Conservation (phyloP, 1,140 invertebrate genomes). For the Rhynchophorus ferrugineus region DNA sequence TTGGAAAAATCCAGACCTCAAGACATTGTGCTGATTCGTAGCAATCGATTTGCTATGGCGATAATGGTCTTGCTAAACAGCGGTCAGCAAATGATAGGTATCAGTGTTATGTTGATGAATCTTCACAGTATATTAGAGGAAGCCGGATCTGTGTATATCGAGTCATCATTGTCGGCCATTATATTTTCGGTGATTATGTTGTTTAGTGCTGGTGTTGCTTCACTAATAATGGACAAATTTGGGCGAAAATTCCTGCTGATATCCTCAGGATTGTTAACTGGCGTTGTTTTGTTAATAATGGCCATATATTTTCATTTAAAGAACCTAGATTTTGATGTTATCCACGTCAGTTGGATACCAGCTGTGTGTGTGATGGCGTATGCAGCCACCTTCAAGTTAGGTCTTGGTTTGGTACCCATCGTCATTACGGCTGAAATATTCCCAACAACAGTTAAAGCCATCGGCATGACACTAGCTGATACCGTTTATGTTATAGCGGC, state of each 20-base stretch:
- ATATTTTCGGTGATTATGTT: conserved; percentile 29
- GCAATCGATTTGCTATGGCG: conserved; percentile 27
- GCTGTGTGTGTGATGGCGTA: conserved; percentile 28
- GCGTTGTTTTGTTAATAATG: conserved; percentile 20
- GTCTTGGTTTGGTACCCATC: conserved; percentile 53
- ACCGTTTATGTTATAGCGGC: conserved; percentile 35
- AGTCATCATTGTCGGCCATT: conserved; percentile 24
- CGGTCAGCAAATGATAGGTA: conserved; percentile 26
- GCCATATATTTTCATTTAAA: conserved; percentile 32
- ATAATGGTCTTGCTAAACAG: conserved; percentile 28
- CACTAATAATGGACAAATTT: conserved; percentile 25
- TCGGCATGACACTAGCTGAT: conserved; percentile 31
- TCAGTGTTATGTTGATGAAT: conserved; percentile 37
- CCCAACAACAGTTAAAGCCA: conserved; percentile 49
- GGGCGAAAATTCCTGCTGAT: conserved; percentile 28
- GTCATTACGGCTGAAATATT: conserved; percentile 60
- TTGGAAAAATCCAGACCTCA: conserved; percentile 22
- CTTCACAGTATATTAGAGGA: conserved; percentile 28
- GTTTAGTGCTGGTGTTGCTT: conserved; percentile 16
- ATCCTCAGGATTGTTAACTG: conserved; percentile 23
- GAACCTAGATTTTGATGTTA: conserved; percentile 15
- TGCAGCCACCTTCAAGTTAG: conserved; percentile 28
- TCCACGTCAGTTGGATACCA: conserved; percentile 26
- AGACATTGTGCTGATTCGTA: conserved; percentile 27
- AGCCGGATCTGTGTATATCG: conserved; percentile 34